phyloP scores from a whole-genome alignment of 2,888 invertebrate genomes.

The Hyalella azteca region DNA sequence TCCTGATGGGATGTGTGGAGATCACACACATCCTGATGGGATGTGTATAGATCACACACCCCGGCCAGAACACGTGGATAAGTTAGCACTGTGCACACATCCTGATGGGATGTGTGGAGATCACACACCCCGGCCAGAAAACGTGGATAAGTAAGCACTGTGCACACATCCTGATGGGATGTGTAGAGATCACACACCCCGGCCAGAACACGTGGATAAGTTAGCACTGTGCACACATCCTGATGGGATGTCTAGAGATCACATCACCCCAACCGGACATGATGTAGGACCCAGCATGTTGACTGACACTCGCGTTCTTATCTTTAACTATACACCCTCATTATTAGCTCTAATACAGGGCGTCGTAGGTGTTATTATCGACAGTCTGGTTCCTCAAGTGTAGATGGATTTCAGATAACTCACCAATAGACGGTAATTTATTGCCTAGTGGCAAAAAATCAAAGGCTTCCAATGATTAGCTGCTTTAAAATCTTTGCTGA shows the following conservation, averaged over 20 bases:
- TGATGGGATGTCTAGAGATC: neutral
- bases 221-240: too few species aligned
- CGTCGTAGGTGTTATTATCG: slow-evolving; percentile 19
- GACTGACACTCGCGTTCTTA: slow-evolving; percentile 7
- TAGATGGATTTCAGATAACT: neutral
- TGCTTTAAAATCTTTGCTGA: neutral
- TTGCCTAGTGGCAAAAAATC: slow-evolving; percentile 3
- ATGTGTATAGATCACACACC: too few species aligned
- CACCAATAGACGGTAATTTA: slow-evolving; percentile 1
- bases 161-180: neutral
- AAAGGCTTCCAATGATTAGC: neutral
- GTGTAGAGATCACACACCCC: neutral
- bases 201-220: neutral
- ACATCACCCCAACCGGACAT: neutral
- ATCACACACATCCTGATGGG: too few species aligned
- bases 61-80: too few species aligned
- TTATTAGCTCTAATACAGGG: neutral
- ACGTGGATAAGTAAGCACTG: neutral
- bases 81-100: too few species aligned
- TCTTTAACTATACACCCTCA: slow-evolving; percentile 21
- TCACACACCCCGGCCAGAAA: neutral
- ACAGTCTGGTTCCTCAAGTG: neutral
- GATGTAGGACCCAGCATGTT: neutral
- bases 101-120: neutral
- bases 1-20: too few species aligned